Base-by-base conservation (phyloP, 2,888 invertebrate genomes). In the Spialia ferax region DNA sequence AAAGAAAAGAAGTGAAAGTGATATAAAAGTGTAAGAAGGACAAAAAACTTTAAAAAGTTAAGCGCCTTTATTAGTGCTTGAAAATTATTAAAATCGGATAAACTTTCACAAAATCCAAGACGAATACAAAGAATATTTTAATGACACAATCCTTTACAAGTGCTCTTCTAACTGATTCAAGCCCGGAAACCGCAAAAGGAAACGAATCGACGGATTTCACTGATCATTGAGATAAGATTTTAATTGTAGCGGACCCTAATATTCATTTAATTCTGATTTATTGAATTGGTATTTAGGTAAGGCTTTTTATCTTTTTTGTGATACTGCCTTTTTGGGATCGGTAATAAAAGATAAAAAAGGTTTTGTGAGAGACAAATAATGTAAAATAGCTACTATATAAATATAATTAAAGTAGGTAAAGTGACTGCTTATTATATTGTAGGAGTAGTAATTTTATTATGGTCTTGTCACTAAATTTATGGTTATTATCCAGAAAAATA, bases 141-240 rank as follows among this genome's bases (percentile, higher is more conserved):
- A 55, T 55, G 55, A 55, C 29, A 32, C 15, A 55, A 55, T 55
- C 29, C 55, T 55, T 55, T 55, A 55, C 5, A 55, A 55, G 55
- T 55, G 29, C 32, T 55, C 55, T 55, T 55, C 13, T 32, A 29
- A 55, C 23, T n/a, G 52, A 52, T 8, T 32, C 29, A 55, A 29
- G 15, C 7, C 55, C 29, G 55, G 55, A 55, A 55, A 18, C 55
- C 55, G n/a, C 15, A 55, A 55, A 29, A 55, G 55, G 29, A 15
- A 55, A 55, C 23, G 55, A 15, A 55, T 55, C 15, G 29, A 29
- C 23, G 8, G 52, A 26, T 22, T 52, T 52, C n/a, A 26, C 6
- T 55, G 55, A 55, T 55, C 29, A 55, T n/a, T 55, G 26, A 26
- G 32, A 26, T 29, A 18, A 29, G n/a, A 29, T 15, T 15, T 55